A percentile compares a stretch with the other conserved stretches of the same genome.
These are phyloP conservation scores for Novumbra hubbsi DNA, from an alignment of 2,797 vertebrate genomes.

Conservation along the genomic window DNA sequence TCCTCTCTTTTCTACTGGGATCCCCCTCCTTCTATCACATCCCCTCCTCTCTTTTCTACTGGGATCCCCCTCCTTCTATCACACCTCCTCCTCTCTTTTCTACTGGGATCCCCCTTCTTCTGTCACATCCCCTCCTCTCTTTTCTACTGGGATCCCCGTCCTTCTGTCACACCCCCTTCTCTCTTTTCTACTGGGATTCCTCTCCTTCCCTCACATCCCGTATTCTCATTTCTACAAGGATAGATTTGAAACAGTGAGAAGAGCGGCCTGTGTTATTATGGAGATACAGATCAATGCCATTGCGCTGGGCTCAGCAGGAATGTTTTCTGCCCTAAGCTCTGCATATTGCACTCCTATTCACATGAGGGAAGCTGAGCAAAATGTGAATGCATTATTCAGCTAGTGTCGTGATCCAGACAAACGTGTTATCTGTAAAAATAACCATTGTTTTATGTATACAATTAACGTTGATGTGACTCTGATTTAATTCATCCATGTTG, in stretches of 20 bases:
- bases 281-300: background rate
- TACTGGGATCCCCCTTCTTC: background rate
- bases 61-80: background rate
- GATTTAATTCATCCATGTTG: background rate
- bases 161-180: background rate
- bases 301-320: background rate
- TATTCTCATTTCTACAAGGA: conserved; percentile 3
- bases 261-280: background rate
- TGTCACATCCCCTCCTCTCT: background rate
- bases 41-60: background rate
- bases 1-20: background rate
- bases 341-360: background rate
- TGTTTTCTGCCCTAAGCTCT: background rate
- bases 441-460: background rate
- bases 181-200: background rate
- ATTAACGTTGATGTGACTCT: background rate
- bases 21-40: background rate
- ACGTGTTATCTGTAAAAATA: background rate
- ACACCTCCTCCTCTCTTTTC: background rate
- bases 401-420: background rate
- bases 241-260: background rate
- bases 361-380: background rate
- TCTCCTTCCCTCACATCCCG: background rate
- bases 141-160: background rate
- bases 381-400: background rate